A percentile compares a stretch with the other conserved stretches of the same genome.
Conservation (phyloP, 2,797 vertebrate species). For the Syndactyla subalaris region DNA sequence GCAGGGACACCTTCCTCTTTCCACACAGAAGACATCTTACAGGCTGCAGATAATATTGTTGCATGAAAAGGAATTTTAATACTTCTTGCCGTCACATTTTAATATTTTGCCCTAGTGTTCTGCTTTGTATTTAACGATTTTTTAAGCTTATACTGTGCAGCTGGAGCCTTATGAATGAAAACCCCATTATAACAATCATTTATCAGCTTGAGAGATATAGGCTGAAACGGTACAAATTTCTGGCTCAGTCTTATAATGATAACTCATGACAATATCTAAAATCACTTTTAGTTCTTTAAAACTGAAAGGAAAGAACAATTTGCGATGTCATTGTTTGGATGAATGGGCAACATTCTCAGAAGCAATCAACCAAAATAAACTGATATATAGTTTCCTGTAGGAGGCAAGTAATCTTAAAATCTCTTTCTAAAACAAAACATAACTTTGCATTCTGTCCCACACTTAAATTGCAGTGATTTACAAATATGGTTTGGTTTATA, state of each 20-base stretch:
- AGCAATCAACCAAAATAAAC: constrained; percentile 65
- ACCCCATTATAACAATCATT: constrained; percentile 25
- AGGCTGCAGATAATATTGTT: neutral
- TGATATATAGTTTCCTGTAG: constrained; percentile 5
- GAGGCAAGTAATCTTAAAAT: constrained; percentile 21
- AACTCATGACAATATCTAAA: constrained; percentile 68
- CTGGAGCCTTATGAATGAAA: constrained; percentile 25
- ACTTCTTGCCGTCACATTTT: neutral
- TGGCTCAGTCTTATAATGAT: constrained; percentile 23
- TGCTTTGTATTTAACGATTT: neutral
- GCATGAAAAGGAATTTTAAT: neutral
- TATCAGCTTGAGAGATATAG: constrained; percentile 3
- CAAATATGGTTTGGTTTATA: neutral
- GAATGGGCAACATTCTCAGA: constrained; percentile 51
- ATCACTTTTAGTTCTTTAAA: constrained; percentile 67
- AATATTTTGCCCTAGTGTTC: neutral
- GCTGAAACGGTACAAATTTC: neutral
- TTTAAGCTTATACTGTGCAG: neutral
- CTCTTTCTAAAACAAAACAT: constrained; percentile 23
- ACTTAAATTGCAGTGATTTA: constrained; percentile 38
- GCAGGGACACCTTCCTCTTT: neutral
- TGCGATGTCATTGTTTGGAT: constrained; percentile 31
- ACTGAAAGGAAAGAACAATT: constrained; percentile 57
- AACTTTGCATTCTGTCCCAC: constrained; percentile 8
- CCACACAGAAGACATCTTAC: neutral